phyloP scores from a whole-genome alignment of 2,797 vertebrate genomes.

The Alosa sapidissima region DNA sequence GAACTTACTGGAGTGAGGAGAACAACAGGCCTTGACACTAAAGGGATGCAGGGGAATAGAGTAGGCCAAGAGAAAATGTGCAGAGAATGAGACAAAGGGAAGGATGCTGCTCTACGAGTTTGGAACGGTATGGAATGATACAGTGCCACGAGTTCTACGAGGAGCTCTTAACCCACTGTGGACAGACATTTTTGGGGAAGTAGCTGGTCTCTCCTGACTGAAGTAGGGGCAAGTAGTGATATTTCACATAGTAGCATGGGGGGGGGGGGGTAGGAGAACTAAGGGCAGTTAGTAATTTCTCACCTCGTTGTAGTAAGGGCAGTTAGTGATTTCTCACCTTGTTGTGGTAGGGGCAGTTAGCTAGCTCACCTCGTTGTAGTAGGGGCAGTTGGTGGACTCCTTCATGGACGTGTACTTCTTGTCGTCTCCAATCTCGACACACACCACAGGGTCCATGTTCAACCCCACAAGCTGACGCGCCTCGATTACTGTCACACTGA shows the following conservation, averaged over 20 bases:
- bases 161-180: too few species aligned
- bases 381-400: slow-evolving; percentile 86
- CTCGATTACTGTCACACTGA: slow-evolving; percentile 84
- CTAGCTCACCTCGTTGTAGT: slow-evolving; percentile 80
- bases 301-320: slow-evolving; percentile 38
- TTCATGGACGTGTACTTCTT: slow-evolving; percentile 87
- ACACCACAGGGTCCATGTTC: slow-evolving; percentile 84
- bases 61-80: too few species aligned
- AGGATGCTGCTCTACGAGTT: background rate
- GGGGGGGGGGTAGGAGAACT: background rate
- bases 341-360: background rate
- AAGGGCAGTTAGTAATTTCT: background rate
- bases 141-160: too few species aligned
- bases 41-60: background rate
- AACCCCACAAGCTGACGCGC: slow-evolving; percentile 82
- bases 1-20: background rate
- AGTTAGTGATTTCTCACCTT: background rate
- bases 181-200: too few species aligned
- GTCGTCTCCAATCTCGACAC: slow-evolving; percentile 81
- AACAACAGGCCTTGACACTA: background rate
- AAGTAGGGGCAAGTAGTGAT: too few species aligned
- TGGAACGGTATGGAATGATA: background rate
- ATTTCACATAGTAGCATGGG: too few species aligned
- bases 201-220: too few species aligned
- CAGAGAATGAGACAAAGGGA: background rate